Evolutionary conservation across 1,140 invertebrate genomes (phyloP).

Genomic region (Homarus americanus): DNA sequence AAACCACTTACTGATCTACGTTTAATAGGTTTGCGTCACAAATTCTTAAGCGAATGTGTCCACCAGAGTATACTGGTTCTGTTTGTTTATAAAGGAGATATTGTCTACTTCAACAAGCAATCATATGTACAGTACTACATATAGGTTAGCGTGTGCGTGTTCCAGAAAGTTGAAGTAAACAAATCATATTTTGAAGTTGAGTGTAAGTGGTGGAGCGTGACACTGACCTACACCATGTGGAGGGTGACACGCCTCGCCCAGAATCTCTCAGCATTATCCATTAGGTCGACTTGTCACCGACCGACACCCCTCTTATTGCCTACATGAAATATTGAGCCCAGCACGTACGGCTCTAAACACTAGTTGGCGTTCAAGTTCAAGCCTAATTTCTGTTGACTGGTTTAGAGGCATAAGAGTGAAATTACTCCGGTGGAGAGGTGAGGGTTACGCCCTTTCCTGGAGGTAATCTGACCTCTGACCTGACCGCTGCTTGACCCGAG

Average conservation of each 20-base stretch:
- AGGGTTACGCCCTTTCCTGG: not conserved
- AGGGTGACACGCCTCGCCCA: not conserved
- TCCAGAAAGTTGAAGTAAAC: no score
- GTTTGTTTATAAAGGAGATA: no score
- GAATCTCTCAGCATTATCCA: not conserved
- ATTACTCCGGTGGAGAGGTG: not conserved
- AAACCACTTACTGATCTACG: no score
- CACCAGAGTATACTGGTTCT: no score
- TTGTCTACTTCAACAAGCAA: no score
- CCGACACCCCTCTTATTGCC: not conserved
- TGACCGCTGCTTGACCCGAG: not conserved
- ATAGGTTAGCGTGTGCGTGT: no score
- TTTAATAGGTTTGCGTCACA: no score
- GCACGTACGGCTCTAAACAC: not conserved
- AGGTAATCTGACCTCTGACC: not conserved
- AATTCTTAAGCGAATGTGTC: no score
- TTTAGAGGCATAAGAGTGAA: not conserved
- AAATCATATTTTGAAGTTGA: no score
- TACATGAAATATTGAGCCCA: not conserved
- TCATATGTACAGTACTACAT: no score
- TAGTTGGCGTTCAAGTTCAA: not conserved
- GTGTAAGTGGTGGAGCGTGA: no score
- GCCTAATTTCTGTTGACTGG: not conserved
- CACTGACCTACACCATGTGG: no score
- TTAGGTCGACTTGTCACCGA: not conserved